phyloP scores from a whole-genome alignment of 2,797 vertebrate genomes.

The Thalassophryne amazonica region DNA sequence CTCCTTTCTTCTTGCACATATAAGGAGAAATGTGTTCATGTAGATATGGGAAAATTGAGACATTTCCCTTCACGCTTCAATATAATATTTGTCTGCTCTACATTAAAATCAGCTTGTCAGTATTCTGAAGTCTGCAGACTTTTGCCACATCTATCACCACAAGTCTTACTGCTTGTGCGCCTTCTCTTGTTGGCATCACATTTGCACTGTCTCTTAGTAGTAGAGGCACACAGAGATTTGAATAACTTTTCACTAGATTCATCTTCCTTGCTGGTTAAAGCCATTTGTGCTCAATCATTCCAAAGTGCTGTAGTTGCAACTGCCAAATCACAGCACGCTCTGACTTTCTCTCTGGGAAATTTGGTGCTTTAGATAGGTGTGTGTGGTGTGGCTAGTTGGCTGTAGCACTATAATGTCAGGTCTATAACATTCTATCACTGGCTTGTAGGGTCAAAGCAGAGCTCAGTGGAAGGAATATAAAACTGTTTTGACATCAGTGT shows the following conservation, averaged over 20 bases:
- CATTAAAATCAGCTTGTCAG: slow-evolving; percentile 2
- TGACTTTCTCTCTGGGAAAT: slow-evolving; percentile 12
- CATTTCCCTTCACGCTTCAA: too few relatives aligned
- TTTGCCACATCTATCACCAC: slow-evolving; percentile 33
- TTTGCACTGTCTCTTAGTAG: slow-evolving; percentile 37
- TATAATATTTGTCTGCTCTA: slow-evolving; percentile 5
- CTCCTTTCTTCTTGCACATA: too few relatives aligned
- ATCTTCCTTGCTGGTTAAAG: slow-evolving; percentile 26
- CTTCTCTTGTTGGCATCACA: slow-evolving; percentile 36
- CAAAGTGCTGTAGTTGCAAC: slow-evolving; percentile 17
- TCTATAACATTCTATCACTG: neutral
- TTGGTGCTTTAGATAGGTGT: slow-evolving; percentile 1
- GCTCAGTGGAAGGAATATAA: neutral
- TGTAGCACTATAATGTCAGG: neutral
- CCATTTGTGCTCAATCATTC: slow-evolving; percentile 54
- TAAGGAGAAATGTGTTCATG: too few relatives aligned
- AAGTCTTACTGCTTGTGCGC: neutral
- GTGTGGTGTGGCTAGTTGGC: neutral
- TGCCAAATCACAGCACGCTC: slow-evolving; percentile 27
- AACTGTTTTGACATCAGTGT: slow-evolving; percentile 2
- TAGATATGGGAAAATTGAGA: too few relatives aligned
- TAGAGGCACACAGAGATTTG: slow-evolving; percentile 17
- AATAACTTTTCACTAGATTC: slow-evolving; percentile 33
- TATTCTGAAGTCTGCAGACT: slow-evolving; percentile 23
- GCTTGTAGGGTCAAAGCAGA: neutral